These are phyloP conservation scores for Phoeniculus purpureus DNA, from an alignment of 2,797 vertebrate species.

Conservation along the genomic window DNA sequence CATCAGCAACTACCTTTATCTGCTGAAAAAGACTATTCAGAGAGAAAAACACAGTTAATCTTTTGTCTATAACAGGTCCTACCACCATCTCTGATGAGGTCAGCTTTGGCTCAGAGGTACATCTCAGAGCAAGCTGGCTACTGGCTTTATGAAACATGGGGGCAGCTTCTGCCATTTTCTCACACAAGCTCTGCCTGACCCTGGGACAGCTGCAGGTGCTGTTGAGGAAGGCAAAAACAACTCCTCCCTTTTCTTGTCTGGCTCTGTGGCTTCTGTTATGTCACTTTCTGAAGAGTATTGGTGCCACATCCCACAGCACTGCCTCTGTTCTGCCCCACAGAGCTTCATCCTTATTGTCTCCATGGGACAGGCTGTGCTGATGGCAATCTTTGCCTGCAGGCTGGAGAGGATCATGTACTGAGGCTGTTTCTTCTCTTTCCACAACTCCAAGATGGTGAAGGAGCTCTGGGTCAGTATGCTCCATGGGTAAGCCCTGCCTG, in stretches of 20 bases:
- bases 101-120: not conserved
- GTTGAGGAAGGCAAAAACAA: too few relatives aligned
- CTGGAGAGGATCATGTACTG: not conserved
- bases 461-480: not conserved
- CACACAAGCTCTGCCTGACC: not conserved
- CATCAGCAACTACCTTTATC: not conserved
- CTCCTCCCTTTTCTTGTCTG: too few relatives aligned
- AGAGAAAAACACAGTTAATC: not conserved
- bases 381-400: not conserved
- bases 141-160: not conserved
- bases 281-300: too few relatives aligned
- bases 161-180: not conserved
- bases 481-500: not conserved
- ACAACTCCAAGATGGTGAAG: not conserved
- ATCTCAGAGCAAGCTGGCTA: rapidly evolving
- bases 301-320: too few relatives aligned
- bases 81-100: not conserved
- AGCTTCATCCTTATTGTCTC: too few relatives aligned
- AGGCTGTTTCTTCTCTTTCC: not conserved
- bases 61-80: not conserved
- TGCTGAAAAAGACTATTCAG: not conserved
- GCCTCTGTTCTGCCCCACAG: too few relatives aligned
- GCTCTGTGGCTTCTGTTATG: too few relatives aligned
- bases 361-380: too few relatives aligned
- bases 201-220: too few relatives aligned